A percentile compares a stretch with the other conserved stretches of the same genome.
Evolutionary conservation across 2,888 invertebrate genomes (phyloP).

Genomic region (Bugula neritina): DNA sequence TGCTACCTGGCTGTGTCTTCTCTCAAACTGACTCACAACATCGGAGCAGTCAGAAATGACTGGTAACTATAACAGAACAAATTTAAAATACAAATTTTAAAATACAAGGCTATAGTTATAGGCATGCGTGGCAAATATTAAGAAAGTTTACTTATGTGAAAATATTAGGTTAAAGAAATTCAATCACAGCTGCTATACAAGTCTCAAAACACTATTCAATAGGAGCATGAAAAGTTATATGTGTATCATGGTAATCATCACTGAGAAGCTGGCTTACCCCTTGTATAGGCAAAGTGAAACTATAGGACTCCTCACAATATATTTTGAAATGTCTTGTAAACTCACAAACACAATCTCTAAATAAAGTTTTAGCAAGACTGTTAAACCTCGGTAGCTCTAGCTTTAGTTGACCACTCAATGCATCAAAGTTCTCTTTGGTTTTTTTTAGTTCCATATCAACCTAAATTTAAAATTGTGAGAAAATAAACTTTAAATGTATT

Average conservation of each 20-base stretch:
- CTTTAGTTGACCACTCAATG: slow-evolving; percentile 59
- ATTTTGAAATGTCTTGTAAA: background rate
- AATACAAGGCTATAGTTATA: too few species aligned
- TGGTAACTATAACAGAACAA: background rate
- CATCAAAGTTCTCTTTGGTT: slow-evolving; percentile 59
- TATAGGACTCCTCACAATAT: slow-evolving; percentile 10
- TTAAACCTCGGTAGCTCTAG: slow-evolving; percentile 60
- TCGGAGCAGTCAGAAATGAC: background rate
- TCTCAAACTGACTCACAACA: background rate
- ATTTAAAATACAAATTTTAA: too few species aligned
- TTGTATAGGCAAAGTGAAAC: slow-evolving; percentile 49
- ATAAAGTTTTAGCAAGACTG: slow-evolving; percentile 32
- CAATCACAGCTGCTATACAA: too few species aligned
- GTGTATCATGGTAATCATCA: too few species aligned
- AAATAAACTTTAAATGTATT: too few species aligned
- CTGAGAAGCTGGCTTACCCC: too few species aligned
- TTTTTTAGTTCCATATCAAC: slow-evolving; percentile 55
- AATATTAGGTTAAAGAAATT: too few species aligned
- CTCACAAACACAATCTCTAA: slow-evolving; percentile 12
- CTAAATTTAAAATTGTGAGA: too few species aligned
- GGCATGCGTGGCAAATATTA: too few species aligned
- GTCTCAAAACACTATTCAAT: too few species aligned
- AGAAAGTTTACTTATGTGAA: too few species aligned
- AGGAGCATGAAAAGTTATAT: too few species aligned
- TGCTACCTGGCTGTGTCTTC: background rate